phyloP scores from a whole-genome alignment of 2,113 vertebrate species.

The Suncus etruscus region DNA sequence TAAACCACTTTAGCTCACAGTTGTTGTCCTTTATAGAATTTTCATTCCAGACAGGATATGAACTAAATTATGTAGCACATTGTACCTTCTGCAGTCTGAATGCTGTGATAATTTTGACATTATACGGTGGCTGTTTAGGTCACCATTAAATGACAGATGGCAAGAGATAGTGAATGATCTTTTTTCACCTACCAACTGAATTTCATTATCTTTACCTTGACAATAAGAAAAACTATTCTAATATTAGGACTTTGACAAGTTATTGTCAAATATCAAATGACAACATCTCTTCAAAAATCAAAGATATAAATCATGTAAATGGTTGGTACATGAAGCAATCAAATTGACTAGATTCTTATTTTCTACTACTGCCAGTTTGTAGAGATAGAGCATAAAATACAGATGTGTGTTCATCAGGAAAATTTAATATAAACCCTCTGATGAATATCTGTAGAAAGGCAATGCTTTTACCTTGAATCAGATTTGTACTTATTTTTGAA shows the following conservation, averaged over 20 bases:
- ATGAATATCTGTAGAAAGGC: constrained; percentile 73
- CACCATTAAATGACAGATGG: constrained; percentile 63
- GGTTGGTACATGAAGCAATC: constrained; percentile 80
- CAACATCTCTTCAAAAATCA: constrained; percentile 77
- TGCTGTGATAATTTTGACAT: constrained; percentile 42
- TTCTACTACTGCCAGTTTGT: constrained; percentile 76
- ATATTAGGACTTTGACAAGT: constrained; percentile 75
- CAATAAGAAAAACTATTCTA: constrained; percentile 75
- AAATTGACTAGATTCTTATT: constrained; percentile 79
- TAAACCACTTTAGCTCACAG: not conserved
- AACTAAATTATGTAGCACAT: constrained; percentile 2
- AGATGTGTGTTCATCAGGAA: constrained; percentile 69
- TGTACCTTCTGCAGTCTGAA: not conserved
- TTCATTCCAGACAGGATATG: constrained; percentile 36
- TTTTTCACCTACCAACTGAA: constrained; percentile 57
- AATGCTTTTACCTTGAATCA: constrained; percentile 82
- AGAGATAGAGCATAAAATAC: constrained; percentile 76
- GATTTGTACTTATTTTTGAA: constrained; percentile 81
- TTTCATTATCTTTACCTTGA: constrained; percentile 76
- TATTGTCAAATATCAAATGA: constrained; percentile 77
- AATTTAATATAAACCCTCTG: constrained; percentile 78
- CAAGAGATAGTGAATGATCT: constrained; percentile 35
- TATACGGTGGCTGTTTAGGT: constrained; percentile 53
- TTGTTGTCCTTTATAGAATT: not conserved
- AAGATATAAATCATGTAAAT: constrained; percentile 78